Evolutionary conservation across 2,888 invertebrate genomes (phyloP).

Genomic region (Heliconius aoede): DNA sequence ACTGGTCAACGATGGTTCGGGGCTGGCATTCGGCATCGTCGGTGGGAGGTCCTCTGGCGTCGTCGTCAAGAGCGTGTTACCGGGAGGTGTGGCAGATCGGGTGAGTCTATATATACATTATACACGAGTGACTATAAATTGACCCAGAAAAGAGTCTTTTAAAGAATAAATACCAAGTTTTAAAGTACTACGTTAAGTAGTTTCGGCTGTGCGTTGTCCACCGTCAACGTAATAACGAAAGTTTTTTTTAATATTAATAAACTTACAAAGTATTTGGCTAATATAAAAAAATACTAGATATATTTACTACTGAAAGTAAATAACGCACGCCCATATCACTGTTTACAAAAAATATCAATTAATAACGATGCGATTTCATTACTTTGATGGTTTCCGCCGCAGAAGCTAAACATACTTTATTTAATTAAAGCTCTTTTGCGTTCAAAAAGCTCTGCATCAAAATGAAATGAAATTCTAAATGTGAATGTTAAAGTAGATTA

Average conservation of each 20-base stretch:
- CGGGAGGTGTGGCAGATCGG: slow-evolving; percentile 96
- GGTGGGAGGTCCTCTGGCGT: slow-evolving; percentile 96
- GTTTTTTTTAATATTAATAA: too few relatives aligned
- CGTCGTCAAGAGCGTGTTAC: slow-evolving; percentile 96
- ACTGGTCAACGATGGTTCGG: slow-evolving; percentile 95
- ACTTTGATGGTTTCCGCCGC: slow-evolving; percentile 17
- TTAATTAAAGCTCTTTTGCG: slow-evolving; percentile 23
- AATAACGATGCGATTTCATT: slow-evolving; percentile 26
- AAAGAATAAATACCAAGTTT: too few relatives aligned
- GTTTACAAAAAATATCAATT: slow-evolving; percentile 23
- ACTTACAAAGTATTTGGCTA: too few relatives aligned
- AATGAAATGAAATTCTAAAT: slow-evolving; percentile 15
- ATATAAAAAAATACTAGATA: too few relatives aligned
- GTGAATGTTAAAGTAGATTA: slow-evolving; percentile 5
- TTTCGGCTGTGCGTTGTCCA: too few relatives aligned
- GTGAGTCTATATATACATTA: slow-evolving; percentile 69
- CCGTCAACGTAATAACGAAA: too few relatives aligned
- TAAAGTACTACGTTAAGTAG: too few relatives aligned
- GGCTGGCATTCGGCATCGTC: slow-evolving; percentile 96
- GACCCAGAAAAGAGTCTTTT: too few relatives aligned
- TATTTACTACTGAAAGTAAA: not conserved
- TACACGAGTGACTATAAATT: too few relatives aligned
- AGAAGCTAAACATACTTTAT: slow-evolving; percentile 25
- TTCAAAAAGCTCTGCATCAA: slow-evolving; percentile 8
- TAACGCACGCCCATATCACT: not conserved